Base-by-base conservation (phyloP, 2,113 vertebrate genomes). In the Buteo buteo region DNA sequence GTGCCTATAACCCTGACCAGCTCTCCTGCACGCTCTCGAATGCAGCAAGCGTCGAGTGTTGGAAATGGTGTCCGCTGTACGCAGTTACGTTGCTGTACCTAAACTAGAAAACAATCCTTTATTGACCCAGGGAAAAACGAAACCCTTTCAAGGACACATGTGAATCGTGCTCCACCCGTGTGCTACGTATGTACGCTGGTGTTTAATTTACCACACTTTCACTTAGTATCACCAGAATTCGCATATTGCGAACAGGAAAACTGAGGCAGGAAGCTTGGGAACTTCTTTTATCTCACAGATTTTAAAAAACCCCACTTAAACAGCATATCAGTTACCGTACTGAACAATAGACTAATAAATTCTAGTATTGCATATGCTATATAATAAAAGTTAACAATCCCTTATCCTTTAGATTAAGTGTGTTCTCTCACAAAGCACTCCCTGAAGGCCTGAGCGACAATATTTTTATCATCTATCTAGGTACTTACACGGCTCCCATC, bases 381-480 rank as follows among this genome's bases (percentile, higher is more conserved):
- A 85, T 17, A 91, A 62, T 97, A 96, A 96, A 96, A 96, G 47
- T 93, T 96, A 97, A 96, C 93, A 95, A 92, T 79, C 65, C 65
- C 34, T 83, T 95, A 67, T 92, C 93, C 44, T 94, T 97, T 90
- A 96, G 86, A 96, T 96, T 91, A 96, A 97, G 85, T 92, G 57
- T 82, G 88, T 91, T 61, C 54, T 94, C 77, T 82, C 32, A 52
- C 65, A 85, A 92, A 96, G 86, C 82, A 94, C 62, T 84, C 86
- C 88, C 88, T 31, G 80, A 91, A 94, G 96, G 18, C 0, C 88
- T 91, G 81, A 50, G 57, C 54, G 87, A 79, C 86, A 94, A 28
- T 91, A 93, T 94, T 94, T 94, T 94, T 95, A 89, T 92, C 81
- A 89, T 69, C 73, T 57, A 6, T 58, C 79, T 54, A 58, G 85